Base-by-base conservation (phyloP, 2,888 invertebrate genomes). In the Limnephilus rhombicus region DNA sequence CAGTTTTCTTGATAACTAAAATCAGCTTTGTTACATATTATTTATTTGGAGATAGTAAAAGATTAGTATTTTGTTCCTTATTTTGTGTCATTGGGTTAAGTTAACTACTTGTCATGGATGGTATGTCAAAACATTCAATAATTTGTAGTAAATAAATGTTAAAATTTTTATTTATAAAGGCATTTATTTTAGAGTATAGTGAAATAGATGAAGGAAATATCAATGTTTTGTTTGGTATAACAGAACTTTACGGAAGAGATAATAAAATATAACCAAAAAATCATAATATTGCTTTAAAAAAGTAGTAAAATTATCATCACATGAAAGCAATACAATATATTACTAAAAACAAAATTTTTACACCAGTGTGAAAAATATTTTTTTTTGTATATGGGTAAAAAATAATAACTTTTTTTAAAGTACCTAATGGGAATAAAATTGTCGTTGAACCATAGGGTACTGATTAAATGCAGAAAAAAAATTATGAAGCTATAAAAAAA, bases 1-100 rank as follows among this genome's bases (percentile, higher is more conserved):
- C 41, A 91, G 86, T 80, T 91, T 86, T 45, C 53, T 37, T 86
- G 91, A 91, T 91, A 91, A 91, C 80, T 80, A 86, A 80, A 91
- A 86, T 86, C 80, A 53, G 68, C 81, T 49, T 90, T 90, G 90
- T 89, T 89, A 80, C 80, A 89, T 29, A 49, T 34, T 82, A 85
- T 90, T 41, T 90, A 45, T 82, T 82, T 82, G 37, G 29, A 90
- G 90, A 90, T 90, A 90, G 53, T 90, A 82, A 82, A 45, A 82
- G 49, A 31, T 89, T 81, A 90, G 45, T 89, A 45, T n/a, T 86
- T 24, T 13, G 86, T 86, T 45, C 29, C 41, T 86, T 41, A 41
- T 41, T 86, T n/a, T 45, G 41, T 18, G 49, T 18, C 86, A 86
- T 41, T 86, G 29, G 86, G 45, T 37, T 86, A 29, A 41, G n/a